Percentiles rank a stretch among this genome's conserved stretches.
Evolutionary conservation across 2,888 invertebrate species (phyloP).

Genomic region (Tenodera sinensis): DNA sequence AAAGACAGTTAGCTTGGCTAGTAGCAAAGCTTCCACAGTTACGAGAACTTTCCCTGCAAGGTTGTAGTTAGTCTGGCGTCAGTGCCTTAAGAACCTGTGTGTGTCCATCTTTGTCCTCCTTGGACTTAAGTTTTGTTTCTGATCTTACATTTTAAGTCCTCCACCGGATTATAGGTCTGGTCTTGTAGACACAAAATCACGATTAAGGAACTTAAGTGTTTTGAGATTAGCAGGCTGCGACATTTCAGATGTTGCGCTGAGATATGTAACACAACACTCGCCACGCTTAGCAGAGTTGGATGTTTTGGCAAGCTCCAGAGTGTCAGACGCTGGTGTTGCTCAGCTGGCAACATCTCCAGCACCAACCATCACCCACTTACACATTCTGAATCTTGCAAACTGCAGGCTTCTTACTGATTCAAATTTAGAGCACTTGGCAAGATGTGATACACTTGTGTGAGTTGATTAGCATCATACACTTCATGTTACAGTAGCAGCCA

Average conservation of each 20-base stretch:
- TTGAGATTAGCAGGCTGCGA: conserved; percentile 83
- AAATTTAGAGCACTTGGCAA: conserved; percentile 74
- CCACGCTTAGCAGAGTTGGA: conserved; percentile 72
- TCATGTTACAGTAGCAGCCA: conserved; percentile 74
- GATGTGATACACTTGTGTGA: conserved; percentile 68
- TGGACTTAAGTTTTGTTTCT: conserved; percentile 84
- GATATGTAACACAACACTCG: conserved; percentile 71
- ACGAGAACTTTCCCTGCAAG: conserved; percentile 71
- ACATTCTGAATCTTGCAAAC: conserved; percentile 74
- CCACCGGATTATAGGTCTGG: conserved; percentile 82
- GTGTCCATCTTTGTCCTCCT: conserved; percentile 71
- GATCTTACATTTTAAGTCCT: conserved; percentile 79
- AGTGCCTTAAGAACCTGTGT: conserved; percentile 75
- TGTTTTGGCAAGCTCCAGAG: conserved; percentile 76
- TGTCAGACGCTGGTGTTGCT: conserved; percentile 88
- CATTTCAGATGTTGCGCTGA: conserved; percentile 81
- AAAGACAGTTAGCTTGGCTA: conserved; percentile 85
- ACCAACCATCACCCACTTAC: conserved; percentile 57
- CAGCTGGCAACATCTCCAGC: conserved; percentile 75
- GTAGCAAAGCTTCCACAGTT: conserved; percentile 79
- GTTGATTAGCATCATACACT: conserved; percentile 77
- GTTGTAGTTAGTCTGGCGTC: conserved; percentile 67
- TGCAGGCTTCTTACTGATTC: conserved; percentile 78
- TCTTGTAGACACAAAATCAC: conserved; percentile 67
- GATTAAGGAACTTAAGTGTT: conserved; percentile 71